These are phyloP conservation scores for Harpalus rufipes DNA, from an alignment of 2,888 invertebrate genomes.

Conservation along the genomic window DNA sequence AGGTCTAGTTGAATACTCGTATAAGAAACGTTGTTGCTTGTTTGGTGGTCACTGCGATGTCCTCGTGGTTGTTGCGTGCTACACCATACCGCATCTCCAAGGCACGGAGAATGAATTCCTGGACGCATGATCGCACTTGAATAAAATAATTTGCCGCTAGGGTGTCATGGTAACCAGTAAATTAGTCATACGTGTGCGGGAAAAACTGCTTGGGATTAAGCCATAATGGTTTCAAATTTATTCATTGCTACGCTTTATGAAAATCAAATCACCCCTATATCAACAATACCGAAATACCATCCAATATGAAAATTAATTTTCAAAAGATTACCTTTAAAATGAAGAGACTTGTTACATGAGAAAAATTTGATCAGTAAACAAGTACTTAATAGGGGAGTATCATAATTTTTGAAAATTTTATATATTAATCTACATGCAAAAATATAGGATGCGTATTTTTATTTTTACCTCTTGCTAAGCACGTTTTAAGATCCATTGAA, in stretches of 20 bases:
- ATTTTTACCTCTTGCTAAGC: too few species aligned
- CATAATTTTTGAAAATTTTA: too few species aligned
- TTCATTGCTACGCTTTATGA: constrained; percentile 18
- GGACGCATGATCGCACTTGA: constrained; percentile 46
- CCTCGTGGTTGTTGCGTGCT: constrained; percentile 34
- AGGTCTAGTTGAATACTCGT: too few species aligned
- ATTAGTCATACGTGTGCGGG: constrained; percentile 47
- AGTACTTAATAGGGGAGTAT: too few species aligned
- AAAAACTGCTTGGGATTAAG: constrained; percentile 18
- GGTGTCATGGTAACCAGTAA: constrained; percentile 43
- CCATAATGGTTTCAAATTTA: constrained; percentile 37
- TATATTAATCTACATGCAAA: too few species aligned
- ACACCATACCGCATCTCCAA: constrained; percentile 9
- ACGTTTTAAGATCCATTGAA: too few species aligned
- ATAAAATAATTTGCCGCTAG: constrained; percentile 49
- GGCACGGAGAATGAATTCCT: constrained; percentile 27
- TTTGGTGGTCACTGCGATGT: constrained; percentile 18
- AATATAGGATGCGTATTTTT: too few species aligned
- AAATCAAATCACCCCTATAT: constrained; percentile 19
- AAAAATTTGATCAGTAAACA: too few species aligned
- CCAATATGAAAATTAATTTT: background rate
- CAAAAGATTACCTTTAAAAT: background rate
- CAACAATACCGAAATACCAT: background rate
- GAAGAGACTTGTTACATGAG: too few species aligned
- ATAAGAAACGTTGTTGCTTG: too few species aligned